Conservation (phyloP, 1,140 invertebrate species). For the Musca domestica region DNA sequence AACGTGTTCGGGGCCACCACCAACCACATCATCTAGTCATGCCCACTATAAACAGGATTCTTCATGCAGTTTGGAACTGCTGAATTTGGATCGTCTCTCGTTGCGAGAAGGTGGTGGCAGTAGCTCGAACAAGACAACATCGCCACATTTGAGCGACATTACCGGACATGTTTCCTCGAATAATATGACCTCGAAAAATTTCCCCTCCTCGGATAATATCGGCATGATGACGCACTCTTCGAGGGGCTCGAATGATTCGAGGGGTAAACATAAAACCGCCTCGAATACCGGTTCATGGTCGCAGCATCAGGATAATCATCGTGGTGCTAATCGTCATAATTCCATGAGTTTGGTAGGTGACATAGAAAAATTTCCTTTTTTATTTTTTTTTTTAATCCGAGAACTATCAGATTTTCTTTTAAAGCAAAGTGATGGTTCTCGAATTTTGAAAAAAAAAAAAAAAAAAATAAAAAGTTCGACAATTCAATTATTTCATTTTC, state of each 20-base stretch:
- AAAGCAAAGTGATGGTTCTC: too few relatives aligned
- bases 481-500: neutral
- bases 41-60: constrained; percentile 40
- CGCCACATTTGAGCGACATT: constrained; percentile 35
- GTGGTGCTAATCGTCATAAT: constrained; percentile 36
- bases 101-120: constrained; percentile 29
- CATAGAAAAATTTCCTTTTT: too few relatives aligned
- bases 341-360: constrained; percentile 40
- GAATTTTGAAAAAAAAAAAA: neutral
- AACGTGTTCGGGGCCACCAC: constrained; percentile 8
- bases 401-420: too few relatives aligned
- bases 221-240: constrained; percentile 49
- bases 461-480: too few relatives aligned
- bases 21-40: constrained; percentile 23
- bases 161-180: constrained; percentile 21
- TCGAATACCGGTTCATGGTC: constrained; percentile 36
- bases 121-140: constrained; percentile 33
- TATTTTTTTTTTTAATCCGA: too few relatives aligned
- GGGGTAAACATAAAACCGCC: constrained; percentile 37
- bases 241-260: constrained; percentile 45
- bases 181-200: constrained; percentile 25
- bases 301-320: constrained; percentile 25
- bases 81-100: constrained; percentile 44
- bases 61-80: constrained; percentile 36
- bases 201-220: constrained; percentile 38